Conservation (phyloP, 2,797 vertebrate species). For the Nannoperca australis region DNA sequence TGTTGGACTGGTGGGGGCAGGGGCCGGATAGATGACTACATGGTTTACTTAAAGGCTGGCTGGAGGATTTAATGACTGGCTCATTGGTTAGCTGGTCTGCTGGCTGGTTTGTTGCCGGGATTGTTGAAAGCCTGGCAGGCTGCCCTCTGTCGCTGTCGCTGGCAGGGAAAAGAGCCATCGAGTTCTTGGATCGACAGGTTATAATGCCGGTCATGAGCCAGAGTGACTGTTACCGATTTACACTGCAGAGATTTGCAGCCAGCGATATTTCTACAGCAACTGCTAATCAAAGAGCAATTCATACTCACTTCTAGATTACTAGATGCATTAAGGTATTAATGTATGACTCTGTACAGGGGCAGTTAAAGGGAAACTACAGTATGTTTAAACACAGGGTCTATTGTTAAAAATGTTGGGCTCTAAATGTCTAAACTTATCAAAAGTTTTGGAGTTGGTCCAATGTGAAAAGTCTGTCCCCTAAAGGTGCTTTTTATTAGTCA, state of each 20-base stretch:
- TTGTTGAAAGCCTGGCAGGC: slow-evolving; percentile 54
- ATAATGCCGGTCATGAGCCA: slow-evolving; percentile 50
- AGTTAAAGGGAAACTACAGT: neutral
- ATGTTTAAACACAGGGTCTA: too few species aligned
- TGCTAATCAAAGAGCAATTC: slow-evolving; percentile 45
- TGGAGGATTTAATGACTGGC: slow-evolving; percentile 41
- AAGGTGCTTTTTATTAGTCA: too few species aligned
- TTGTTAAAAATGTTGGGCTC: too few species aligned
- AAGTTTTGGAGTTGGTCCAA: too few species aligned
- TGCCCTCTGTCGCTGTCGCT: slow-evolving; percentile 50
- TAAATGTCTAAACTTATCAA: too few species aligned
- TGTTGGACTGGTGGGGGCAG: slow-evolving; percentile 41
- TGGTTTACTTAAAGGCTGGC: slow-evolving; percentile 54
- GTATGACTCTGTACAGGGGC: neutral
- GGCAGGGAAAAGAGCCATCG: slow-evolving; percentile 53
- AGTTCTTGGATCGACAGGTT: slow-evolving; percentile 58
- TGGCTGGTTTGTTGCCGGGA: slow-evolving; percentile 38
- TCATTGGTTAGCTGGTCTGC: slow-evolving; percentile 32
- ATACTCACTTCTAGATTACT: slow-evolving; percentile 17
- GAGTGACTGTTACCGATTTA: slow-evolving; percentile 51
- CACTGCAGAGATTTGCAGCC: slow-evolving; percentile 38
- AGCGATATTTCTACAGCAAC: slow-evolving; percentile 3
- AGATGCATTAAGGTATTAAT: slow-evolving; percentile 15
- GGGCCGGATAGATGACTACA: slow-evolving; percentile 30
- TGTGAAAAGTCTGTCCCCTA: too few species aligned